These are phyloP conservation scores for Takifugu ocellatus DNA, from an alignment of 2,797 vertebrate genomes.

Conservation along the genomic window DNA sequence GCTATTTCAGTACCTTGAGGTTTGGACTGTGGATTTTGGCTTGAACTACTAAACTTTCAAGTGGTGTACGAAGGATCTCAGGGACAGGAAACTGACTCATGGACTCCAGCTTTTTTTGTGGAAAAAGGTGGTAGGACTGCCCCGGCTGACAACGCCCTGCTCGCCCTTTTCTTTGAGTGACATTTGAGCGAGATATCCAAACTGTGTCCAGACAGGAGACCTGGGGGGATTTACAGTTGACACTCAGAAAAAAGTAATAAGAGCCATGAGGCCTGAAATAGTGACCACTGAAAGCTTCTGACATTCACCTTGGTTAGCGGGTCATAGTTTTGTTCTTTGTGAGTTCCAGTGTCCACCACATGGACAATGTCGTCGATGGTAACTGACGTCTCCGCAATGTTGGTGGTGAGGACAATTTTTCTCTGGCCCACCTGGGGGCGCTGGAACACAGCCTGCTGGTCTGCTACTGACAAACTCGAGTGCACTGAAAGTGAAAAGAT, in stretches of 20 bases:
- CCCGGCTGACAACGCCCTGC: slow-evolving; percentile 94
- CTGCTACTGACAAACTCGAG: slow-evolving; percentile 91
- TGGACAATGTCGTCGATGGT: slow-evolving; percentile 96
- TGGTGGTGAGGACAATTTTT: slow-evolving; percentile 93
- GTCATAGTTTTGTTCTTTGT: slow-evolving; percentile 94
- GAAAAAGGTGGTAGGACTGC: slow-evolving; percentile 91
- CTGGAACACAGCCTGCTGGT: slow-evolving; percentile 93
- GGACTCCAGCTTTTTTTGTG: slow-evolving; percentile 79
- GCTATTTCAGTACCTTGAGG: slow-evolving; percentile 76
- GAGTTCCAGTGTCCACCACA: slow-evolving; percentile 89
- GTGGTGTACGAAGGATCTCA: slow-evolving; percentile 92
- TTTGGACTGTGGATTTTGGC: slow-evolving; percentile 93
- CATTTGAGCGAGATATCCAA: slow-evolving; percentile 92
- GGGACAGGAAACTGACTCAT: slow-evolving; percentile 88
- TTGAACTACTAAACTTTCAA: slow-evolving; percentile 93
- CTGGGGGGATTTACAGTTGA: slow-evolving; percentile 53
- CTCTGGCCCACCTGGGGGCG: slow-evolving; percentile 78
- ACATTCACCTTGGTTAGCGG: slow-evolving; percentile 84
- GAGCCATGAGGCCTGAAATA: not conserved
- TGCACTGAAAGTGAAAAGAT: slow-evolving; percentile 77
- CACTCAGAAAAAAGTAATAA: too few relatives aligned
- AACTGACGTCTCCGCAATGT: slow-evolving; percentile 95
- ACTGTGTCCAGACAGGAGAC: slow-evolving; percentile 93
- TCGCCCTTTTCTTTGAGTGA: slow-evolving; percentile 89
- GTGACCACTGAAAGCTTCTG: not conserved